These are phyloP conservation scores for Lycia hirtaria DNA, from an alignment of 2,888 invertebrate species.

Conservation along the genomic window DNA sequence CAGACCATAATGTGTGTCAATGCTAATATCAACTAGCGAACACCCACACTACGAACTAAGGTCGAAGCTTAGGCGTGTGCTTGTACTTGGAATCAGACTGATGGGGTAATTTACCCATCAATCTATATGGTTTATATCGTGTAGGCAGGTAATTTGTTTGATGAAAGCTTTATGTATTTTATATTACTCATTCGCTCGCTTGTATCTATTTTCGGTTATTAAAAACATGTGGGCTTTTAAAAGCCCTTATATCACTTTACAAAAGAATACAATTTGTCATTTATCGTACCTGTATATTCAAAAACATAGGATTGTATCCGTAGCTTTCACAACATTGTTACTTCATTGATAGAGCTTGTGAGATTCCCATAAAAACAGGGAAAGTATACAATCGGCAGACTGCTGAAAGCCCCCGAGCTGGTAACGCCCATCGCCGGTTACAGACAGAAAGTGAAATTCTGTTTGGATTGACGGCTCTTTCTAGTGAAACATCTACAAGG, in stretches of 20 bases:
- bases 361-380: constrained; percentile 82
- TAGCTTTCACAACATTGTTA: constrained; percentile 67
- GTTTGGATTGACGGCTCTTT: constrained; percentile 51
- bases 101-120: constrained; percentile 58
- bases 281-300: background rate
- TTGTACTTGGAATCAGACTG: constrained; percentile 57
- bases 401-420: constrained; percentile 65
- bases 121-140: constrained; percentile 32
- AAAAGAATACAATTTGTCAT: background rate
- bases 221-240: background rate
- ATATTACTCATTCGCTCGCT: background rate
- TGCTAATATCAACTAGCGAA: constrained; percentile 67
- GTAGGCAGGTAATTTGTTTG: constrained; percentile 38
- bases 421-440: constrained; percentile 73
- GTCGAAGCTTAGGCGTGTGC: constrained; percentile 61
- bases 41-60: constrained; percentile 68
- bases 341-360: constrained; percentile 57
- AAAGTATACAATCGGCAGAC: constrained; percentile 75
- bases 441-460: constrained; percentile 74
- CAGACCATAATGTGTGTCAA: constrained; percentile 73
- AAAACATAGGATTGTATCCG: background rate
- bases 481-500: constrained; percentile 37
- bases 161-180: constrained; percentile 18
- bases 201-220: constrained; percentile 3
- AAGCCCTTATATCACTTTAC: background rate